Conservation (phyloP, 2,797 vertebrate genomes). For the Falco naumanni region DNA sequence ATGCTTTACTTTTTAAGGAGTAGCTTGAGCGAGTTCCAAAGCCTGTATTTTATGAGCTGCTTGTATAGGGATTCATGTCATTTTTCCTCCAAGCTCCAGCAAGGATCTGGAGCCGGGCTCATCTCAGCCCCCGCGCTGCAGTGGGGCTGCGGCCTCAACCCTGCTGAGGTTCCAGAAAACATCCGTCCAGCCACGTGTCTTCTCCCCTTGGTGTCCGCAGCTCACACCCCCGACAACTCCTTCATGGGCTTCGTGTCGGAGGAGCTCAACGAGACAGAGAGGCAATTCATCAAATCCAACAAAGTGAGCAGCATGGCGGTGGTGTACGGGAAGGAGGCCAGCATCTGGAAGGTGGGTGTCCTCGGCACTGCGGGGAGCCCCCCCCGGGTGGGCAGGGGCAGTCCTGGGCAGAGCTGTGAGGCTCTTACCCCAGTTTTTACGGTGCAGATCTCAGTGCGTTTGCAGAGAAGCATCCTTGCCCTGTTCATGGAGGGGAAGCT, state of each 20-base stretch:
- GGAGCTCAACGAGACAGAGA: slow-evolving; percentile 90
- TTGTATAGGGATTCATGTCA: neutral
- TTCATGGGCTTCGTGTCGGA: slow-evolving; percentile 97
- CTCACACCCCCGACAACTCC: slow-evolving; percentile 95
- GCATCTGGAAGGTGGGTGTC: slow-evolving; percentile 95
- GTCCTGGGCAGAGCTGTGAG: neutral
- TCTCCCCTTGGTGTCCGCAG: slow-evolving; percentile 71
- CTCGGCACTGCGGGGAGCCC: neutral
- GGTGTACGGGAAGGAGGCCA: slow-evolving; percentile 93
- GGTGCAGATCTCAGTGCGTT: neutral
- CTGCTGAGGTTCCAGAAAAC: neutral
- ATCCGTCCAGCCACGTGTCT: rapidly evolving
- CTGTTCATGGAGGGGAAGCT: rapidly evolving
- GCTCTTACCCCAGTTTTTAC: neutral
- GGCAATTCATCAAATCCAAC: slow-evolving; percentile 83
- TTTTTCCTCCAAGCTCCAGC: neutral
- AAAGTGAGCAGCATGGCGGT: slow-evolving; percentile 92
- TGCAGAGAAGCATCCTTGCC: neutral
- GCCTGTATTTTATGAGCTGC: neutral
- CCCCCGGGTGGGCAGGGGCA: neutral
- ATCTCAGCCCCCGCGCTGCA: neutral
- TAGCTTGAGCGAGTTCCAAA: rapidly evolving
- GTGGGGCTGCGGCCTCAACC: rapidly evolving
- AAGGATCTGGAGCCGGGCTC: neutral
- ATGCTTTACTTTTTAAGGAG: neutral